phyloP scores from a whole-genome alignment of 1,140 invertebrate species.

The Temnothorax longispinosus region DNA sequence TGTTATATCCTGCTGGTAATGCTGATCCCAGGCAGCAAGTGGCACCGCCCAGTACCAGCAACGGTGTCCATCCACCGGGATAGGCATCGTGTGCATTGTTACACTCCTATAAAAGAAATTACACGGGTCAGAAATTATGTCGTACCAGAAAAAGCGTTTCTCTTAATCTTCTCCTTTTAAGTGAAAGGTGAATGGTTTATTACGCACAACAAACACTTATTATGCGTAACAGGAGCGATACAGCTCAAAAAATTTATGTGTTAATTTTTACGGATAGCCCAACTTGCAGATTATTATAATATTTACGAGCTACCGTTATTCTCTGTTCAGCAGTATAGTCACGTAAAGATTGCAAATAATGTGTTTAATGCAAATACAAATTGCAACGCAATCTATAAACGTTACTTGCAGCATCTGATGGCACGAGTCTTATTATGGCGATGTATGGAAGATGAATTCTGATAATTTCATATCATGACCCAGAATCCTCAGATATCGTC shows the following conservation, averaged over 20 bases:
- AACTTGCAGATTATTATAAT: slow-evolving; percentile 1
- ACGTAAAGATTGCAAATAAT: neutral
- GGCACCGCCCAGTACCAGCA: slow-evolving; percentile 88
- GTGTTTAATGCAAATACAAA: neutral
- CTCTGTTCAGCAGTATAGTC: neutral
- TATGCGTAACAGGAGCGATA: slow-evolving; percentile 13
- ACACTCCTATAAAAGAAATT: slow-evolving; percentile 37
- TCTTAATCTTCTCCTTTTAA: slow-evolving; percentile 25
- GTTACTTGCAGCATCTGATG: slow-evolving; percentile 7
- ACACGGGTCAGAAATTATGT: neutral
- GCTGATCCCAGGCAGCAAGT: slow-evolving; percentile 92
- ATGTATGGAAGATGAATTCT: slow-evolving; percentile 43
- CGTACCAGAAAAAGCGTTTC: neutral
- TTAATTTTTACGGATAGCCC: neutral
- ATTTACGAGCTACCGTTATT: neutral
- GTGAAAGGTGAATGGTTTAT: slow-evolving; percentile 41
- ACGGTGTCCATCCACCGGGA: slow-evolving; percentile 85
- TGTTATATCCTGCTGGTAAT: slow-evolving; percentile 95
- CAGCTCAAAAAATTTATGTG: slow-evolving; percentile 8
- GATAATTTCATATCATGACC: slow-evolving; percentile 43
- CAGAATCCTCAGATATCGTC: slow-evolving; percentile 16
- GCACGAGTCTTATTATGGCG: neutral
- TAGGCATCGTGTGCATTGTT: slow-evolving; percentile 17
- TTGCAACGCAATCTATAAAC: slow-evolving; percentile 28
- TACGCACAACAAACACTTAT: slow-evolving; percentile 41